Percentiles rank a stretch among this genome's conserved stretches.
These are phyloP conservation scores for Magallana gigas DNA, from an alignment of 1,140 invertebrate species.

Conservation along the genomic window DNA sequence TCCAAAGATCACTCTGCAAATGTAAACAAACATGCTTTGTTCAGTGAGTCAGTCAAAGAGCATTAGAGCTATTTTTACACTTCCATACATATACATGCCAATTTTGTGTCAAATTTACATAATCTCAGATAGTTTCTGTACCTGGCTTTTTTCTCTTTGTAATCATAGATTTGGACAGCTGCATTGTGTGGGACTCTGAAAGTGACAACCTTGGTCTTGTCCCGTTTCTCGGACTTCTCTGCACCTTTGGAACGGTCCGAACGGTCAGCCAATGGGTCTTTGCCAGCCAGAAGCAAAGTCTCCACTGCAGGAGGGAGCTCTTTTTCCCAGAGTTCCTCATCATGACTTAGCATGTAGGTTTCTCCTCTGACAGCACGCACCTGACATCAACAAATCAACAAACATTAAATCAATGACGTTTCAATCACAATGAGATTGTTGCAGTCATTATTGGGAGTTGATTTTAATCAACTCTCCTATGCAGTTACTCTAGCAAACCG, in stretches of 20 bases:
- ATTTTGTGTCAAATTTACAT: too few species aligned
- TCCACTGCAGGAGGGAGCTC: slow-evolving; percentile 79
- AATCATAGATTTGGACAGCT: slow-evolving; percentile 82
- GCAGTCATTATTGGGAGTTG: too few species aligned
- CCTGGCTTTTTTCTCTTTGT: slow-evolving; percentile 81
- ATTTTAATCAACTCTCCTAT: too few species aligned
- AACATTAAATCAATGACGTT: too few species aligned
- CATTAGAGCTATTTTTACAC: too few species aligned
- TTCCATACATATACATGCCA: too few species aligned
- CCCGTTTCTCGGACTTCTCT: slow-evolving; percentile 61
- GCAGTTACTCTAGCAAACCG: too few species aligned
- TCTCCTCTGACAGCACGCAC: slow-evolving; percentile 80
- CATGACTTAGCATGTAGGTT: slow-evolving; percentile 82
- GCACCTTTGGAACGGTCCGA: slow-evolving; percentile 56
- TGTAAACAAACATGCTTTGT: neutral
- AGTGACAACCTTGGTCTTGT: slow-evolving; percentile 79
- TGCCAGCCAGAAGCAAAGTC: slow-evolving; percentile 72
- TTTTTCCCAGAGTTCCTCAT: slow-evolving; percentile 82
- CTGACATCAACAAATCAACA: slow-evolving; percentile 59
- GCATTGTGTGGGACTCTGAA: slow-evolving; percentile 82
- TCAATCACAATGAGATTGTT: too few species aligned
- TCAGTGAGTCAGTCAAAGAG: too few species aligned
- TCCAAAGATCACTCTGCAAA: slow-evolving; percentile 80
- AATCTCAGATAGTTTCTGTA: slow-evolving; percentile 56
- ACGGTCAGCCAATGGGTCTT: slow-evolving; percentile 80